Evolutionary conservation across 1,140 invertebrate species (phyloP).

Genomic region (Matsumurasca onukii): DNA sequence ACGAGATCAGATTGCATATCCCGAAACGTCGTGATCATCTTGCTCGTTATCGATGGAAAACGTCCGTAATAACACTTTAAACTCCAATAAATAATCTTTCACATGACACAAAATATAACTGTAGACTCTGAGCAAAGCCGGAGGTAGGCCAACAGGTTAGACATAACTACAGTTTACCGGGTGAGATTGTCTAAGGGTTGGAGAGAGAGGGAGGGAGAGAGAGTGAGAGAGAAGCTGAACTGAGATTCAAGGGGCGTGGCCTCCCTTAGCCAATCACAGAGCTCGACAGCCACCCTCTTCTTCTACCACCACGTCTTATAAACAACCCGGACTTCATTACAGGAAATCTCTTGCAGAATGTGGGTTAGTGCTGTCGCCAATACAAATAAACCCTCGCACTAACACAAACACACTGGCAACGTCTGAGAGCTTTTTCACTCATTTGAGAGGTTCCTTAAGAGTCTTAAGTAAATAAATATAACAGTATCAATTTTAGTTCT

Average conservation of each 20-base stretch:
- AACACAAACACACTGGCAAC: background rate
- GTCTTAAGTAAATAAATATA: background rate
- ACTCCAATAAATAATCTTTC: background rate
- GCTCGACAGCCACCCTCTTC: too few relatives aligned
- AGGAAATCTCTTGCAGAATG: slow-evolving; percentile 22
- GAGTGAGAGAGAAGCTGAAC: background rate
- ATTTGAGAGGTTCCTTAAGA: background rate
- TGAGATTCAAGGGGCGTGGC: slow-evolving; percentile 4
- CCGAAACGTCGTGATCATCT: too few relatives aligned
- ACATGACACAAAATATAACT: too few relatives aligned
- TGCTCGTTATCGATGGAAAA: too few relatives aligned
- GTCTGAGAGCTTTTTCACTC: background rate
- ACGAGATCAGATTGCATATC: too few relatives aligned
- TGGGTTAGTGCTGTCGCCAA: slow-evolving; percentile 20
- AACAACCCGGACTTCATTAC: slow-evolving; percentile 27
- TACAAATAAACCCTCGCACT: slow-evolving; percentile 3
- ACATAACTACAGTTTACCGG: background rate
- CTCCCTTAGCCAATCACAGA: background rate
- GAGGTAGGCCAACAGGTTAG: background rate
- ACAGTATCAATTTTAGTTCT: background rate
- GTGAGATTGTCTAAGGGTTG: background rate
- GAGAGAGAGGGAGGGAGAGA: slow-evolving; percentile 6
- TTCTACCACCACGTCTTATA: slow-evolving; percentile 3
- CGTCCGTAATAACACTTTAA: too few relatives aligned
- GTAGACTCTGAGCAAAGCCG: background rate